Evolutionary conservation across 53 echinoderm and acorn worm genomes (phyloP).

Genomic region (Holothuria leucospilota): DNA sequence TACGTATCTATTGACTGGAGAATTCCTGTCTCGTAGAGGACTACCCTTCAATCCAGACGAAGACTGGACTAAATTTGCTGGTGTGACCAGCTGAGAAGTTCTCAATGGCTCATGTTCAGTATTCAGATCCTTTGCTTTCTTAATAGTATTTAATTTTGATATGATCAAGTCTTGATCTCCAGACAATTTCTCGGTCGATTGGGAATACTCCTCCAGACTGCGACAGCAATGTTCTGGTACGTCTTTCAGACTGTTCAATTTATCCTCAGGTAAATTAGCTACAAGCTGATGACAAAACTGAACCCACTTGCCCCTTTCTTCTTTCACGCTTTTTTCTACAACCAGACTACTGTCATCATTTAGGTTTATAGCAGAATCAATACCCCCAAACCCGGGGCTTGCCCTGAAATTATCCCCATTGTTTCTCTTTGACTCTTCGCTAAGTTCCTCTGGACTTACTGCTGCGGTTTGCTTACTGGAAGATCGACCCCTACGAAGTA

Average conservation of each 20-base stretch:
- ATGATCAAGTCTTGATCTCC: neutral
- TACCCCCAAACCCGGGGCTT: slow-evolving; percentile 8
- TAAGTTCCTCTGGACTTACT: slow-evolving; percentile 17
- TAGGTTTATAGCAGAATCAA: slow-evolving; percentile 30
- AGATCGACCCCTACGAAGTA: neutral
- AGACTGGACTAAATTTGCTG: slow-evolving; percentile 8
- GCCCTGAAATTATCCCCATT: neutral
- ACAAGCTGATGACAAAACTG: neutral
- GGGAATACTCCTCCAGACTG: slow-evolving; percentile 7
- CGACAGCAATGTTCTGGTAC: slow-evolving; percentile 6
- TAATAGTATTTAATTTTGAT: slow-evolving; percentile 6
- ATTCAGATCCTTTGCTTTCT: neutral
- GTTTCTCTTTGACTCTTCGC: neutral
- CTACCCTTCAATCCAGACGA: neutral
- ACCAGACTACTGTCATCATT: slow-evolving; percentile 17
- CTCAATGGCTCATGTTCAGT: neutral
- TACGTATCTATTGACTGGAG: neutral
- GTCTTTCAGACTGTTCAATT: neutral
- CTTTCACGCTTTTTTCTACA: slow-evolving; percentile 17
- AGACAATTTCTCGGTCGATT: neutral
- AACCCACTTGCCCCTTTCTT: slow-evolving; percentile 26
- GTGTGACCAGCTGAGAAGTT: slow-evolving; percentile 22
- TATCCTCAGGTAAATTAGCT: slow-evolving; percentile 13
- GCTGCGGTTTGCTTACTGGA: neutral
- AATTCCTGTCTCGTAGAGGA: neutral